Percentiles rank a stretch among this genome's conserved stretches.
These are phyloP conservation scores for Peromyscus maniculatus DNA, from an alignment of 2,113 vertebrate species.

Conservation along the genomic window DNA sequence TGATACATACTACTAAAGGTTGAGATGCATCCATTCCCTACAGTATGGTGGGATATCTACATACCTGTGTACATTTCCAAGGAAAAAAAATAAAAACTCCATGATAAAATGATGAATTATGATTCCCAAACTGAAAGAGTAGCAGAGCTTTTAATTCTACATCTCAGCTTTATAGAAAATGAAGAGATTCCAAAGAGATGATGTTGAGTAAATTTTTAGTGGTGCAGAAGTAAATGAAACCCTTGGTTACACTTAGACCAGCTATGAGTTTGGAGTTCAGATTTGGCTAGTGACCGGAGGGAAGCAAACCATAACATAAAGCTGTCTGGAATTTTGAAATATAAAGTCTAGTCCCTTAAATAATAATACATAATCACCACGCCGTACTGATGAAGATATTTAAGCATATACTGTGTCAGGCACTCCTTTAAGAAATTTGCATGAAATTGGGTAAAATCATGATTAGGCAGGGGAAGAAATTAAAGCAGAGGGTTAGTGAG, in stretches of 20 bases:
- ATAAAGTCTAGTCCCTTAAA: neutral
- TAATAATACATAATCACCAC: neutral
- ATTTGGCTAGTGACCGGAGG: neutral
- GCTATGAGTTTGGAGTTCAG: neutral
- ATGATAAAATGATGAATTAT: neutral
- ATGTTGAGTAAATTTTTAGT: neutral
- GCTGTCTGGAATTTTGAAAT: neutral
- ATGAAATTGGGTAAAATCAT: neutral
- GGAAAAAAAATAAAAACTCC: neutral
- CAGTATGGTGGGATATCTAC: neutral
- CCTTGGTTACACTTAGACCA: neutral
- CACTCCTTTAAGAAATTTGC: neutral
- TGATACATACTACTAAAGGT: neutral
- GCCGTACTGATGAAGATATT: neutral
- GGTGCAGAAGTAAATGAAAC: neutral
- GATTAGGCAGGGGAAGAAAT: neutral
- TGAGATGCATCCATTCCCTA: neutral
- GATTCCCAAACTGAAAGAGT: neutral
- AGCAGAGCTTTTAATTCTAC: neutral
- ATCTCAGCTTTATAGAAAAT: neutral
- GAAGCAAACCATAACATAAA: neutral
- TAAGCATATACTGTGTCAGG: neutral
- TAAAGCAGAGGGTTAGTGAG: neutral
- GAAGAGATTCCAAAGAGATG: neutral
- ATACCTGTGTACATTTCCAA: neutral